Percentiles rank a stretch among this genome's conserved stretches.
Evolutionary conservation across 1,140 invertebrate species (phyloP).

Genomic region (Leptinotarsa texana): DNA sequence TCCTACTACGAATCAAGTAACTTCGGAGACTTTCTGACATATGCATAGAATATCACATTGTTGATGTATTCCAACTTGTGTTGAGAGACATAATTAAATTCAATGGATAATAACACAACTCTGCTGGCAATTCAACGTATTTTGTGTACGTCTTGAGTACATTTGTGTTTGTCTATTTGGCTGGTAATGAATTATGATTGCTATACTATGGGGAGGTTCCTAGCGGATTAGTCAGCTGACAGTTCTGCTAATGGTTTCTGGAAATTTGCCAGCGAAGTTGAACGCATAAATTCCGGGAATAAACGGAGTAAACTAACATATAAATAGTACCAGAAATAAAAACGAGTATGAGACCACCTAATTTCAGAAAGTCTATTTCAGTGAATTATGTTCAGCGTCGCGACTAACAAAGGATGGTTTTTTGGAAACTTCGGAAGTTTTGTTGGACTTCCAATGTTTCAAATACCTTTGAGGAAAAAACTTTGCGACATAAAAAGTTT

Average conservation of each 20-base stretch:
- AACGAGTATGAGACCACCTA: slow-evolving; percentile 1
- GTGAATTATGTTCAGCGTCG: neutral
- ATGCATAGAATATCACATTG: too few relatives aligned
- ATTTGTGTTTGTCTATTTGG: slow-evolving; percentile 8
- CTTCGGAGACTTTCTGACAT: too few relatives aligned
- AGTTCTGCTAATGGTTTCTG: slow-evolving; percentile 18
- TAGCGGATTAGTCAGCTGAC: slow-evolving; percentile 14
- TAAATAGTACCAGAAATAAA: slow-evolving; percentile 11
- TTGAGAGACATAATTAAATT: neutral
- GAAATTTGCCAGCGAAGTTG: slow-evolving; percentile 11
- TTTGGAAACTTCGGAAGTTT: too few relatives aligned
- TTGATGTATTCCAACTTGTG: too few relatives aligned
- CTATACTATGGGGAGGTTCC: neutral
- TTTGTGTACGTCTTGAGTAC: slow-evolving; percentile 5
- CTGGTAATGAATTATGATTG: slow-evolving; percentile 8
- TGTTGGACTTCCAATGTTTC: too few relatives aligned
- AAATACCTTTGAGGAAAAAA: too few relatives aligned
- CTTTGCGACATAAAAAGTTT: too few relatives aligned
- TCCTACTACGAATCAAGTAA: too few relatives aligned
- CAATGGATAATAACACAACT: neutral
- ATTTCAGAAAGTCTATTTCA: slow-evolving; percentile 3
- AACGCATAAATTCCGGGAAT: slow-evolving; percentile 4
- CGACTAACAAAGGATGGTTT: slow-evolving; percentile 17
- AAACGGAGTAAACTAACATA: slow-evolving; percentile 5
- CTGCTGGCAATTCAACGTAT: neutral